These are phyloP conservation scores for Dermatemys mawii DNA, from an alignment of 2,113 vertebrate genomes.

Conservation along the genomic window DNA sequence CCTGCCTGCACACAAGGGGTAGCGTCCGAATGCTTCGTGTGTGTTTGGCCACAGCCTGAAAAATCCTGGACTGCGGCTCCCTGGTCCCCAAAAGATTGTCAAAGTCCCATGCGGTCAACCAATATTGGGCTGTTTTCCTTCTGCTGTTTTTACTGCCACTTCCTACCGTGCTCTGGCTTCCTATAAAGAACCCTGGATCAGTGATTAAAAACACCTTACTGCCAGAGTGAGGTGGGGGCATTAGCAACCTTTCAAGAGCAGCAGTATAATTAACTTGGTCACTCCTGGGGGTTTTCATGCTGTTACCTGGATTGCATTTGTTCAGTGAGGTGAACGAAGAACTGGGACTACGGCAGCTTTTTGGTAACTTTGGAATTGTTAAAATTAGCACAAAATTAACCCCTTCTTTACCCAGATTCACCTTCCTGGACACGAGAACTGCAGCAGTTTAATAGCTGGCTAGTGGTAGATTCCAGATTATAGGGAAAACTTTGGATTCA, in stretches of 20 bases:
- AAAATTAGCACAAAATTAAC: neutral
- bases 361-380: neutral
- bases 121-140: neutral
- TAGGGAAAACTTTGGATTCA: neutral
- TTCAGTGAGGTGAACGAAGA: neutral
- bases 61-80: neutral
- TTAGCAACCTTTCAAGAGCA: neutral
- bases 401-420: neutral
- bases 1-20: too few species aligned
- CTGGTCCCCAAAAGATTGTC: neutral
- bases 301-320: neutral
- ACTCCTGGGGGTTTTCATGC: neutral
- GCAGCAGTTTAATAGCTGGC: neutral
- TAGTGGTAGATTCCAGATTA: neutral
- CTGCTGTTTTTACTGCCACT: neutral
- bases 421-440: neutral
- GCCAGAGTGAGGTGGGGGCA: too few species aligned
- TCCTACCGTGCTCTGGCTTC: neutral
- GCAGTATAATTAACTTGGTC: neutral
- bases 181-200: too few species aligned
- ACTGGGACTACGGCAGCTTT: neutral
- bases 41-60: too few species aligned
- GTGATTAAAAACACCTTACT: neutral
- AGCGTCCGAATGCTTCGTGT: too few species aligned
- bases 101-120: neutral